Conservation (phyloP, 2,888 invertebrate genomes). For the Zootermopsis nevadensis region DNA sequence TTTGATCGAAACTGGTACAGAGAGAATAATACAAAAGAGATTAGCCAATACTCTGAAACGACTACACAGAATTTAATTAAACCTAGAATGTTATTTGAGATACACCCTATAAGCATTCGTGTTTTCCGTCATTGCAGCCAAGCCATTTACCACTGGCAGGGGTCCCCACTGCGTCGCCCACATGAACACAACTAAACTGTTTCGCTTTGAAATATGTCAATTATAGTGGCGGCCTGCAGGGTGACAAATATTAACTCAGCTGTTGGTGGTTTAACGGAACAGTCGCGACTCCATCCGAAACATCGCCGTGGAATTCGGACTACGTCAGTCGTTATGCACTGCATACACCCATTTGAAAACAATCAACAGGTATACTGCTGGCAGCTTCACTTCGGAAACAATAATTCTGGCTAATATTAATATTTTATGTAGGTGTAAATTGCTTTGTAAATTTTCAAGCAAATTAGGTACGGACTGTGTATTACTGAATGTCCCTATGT, state of each 20-base stretch:
- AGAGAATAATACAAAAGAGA: too few species aligned
- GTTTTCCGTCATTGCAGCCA: background rate
- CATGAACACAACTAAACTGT: background rate
- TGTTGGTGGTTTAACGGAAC: conserved; percentile 3
- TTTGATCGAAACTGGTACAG: too few species aligned
- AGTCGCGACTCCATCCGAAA: background rate
- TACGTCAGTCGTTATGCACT: background rate
- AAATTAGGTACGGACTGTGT: background rate
- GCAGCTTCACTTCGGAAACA: background rate
- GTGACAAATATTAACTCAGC: conserved; percentile 16
- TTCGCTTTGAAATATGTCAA: conserved; percentile 15
- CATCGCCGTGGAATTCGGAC: background rate
- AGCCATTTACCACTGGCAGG: background rate
- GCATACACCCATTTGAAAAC: background rate
- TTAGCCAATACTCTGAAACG: background rate
- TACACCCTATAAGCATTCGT: too few species aligned
- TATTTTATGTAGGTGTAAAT: background rate
- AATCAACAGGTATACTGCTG: conserved; percentile 11
- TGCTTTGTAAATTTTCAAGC: background rate
- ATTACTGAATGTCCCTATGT: too few species aligned
- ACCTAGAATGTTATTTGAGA: background rate
- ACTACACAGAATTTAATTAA: background rate
- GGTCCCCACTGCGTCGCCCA: too few species aligned
- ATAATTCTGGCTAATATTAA: background rate
- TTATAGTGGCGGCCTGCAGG: background rate